Percentiles rank a stretch among this genome's conserved stretches.
Conservation (phyloP, 1,140 invertebrate genomes). For the silkworm (Bombyx mori) region ASM3026992v2 NC_085121.1:2411501-2412000, state of each 20-base stretch:
- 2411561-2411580: too few species aligned
- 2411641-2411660: too few species aligned
- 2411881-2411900: slow-evolving; percentile 64
- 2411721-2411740: slow-evolving; percentile 38
- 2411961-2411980: too few species aligned
- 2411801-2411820: slow-evolving; percentile 64
- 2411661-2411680: neutral
- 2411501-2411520: slow-evolving; percentile 21
- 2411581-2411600: too few species aligned
- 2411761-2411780: slow-evolving; percentile 46
- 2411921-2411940: neutral
- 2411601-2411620: too few species aligned
- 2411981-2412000: too few species aligned
- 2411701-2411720: slow-evolving; percentile 6
- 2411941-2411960: too few species aligned
- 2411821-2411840: slow-evolving; percentile 58
- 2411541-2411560: too few species aligned
- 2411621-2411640: too few species aligned
- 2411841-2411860: slow-evolving; percentile 57
- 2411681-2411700: neutral
- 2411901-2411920: neutral
- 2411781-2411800: slow-evolving; percentile 58
- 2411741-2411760: slow-evolving; percentile 17
- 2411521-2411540: slow-evolving; percentile 3
- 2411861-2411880: slow-evolving; percentile 67